Evolutionary conservation across 2,888 invertebrate genomes (phyloP).

Genomic region (Hypomecis atomaria): DNA sequence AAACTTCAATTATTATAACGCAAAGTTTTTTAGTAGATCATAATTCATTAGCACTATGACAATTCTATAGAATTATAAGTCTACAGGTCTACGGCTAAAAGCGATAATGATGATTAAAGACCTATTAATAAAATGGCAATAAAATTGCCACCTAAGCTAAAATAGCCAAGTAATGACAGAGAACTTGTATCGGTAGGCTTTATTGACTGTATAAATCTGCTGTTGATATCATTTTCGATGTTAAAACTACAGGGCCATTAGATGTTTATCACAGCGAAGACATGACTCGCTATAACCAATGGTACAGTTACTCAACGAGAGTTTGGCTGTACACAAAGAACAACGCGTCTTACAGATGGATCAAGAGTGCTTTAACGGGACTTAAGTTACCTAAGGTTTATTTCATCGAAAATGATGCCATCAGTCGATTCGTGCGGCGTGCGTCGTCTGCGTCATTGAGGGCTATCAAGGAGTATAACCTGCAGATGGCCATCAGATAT

Average conservation of each 20-base stretch:
- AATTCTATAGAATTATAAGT: too few relatives aligned
- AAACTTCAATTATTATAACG: too few relatives aligned
- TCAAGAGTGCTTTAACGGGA: not conserved
- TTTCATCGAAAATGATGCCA: too few relatives aligned
- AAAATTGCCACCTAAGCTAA: not conserved
- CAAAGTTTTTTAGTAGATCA: too few relatives aligned
- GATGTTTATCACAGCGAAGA: slow-evolving; percentile 41
- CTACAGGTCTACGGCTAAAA: too few relatives aligned
- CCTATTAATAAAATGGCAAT: not conserved
- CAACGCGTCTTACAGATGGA: slow-evolving; percentile 2
- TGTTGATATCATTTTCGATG: slow-evolving; percentile 15
- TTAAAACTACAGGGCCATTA: slow-evolving; percentile 27
- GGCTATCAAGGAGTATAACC: too few relatives aligned
- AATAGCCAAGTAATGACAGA: not conserved
- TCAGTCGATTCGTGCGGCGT: too few relatives aligned
- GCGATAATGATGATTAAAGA: not conserved
- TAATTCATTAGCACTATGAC: too few relatives aligned
- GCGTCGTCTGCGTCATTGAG: too few relatives aligned
- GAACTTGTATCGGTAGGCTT: slow-evolving; percentile 7
- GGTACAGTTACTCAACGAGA: slow-evolving; percentile 41
- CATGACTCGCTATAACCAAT: slow-evolving; percentile 42
- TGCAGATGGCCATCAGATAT: too few relatives aligned
- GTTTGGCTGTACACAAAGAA: slow-evolving; percentile 30
- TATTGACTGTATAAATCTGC: slow-evolving; percentile 7
- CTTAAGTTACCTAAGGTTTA: not conserved